phyloP scores from a whole-genome alignment of 2,797 vertebrate genomes.

The Mareca penelope region DNA sequence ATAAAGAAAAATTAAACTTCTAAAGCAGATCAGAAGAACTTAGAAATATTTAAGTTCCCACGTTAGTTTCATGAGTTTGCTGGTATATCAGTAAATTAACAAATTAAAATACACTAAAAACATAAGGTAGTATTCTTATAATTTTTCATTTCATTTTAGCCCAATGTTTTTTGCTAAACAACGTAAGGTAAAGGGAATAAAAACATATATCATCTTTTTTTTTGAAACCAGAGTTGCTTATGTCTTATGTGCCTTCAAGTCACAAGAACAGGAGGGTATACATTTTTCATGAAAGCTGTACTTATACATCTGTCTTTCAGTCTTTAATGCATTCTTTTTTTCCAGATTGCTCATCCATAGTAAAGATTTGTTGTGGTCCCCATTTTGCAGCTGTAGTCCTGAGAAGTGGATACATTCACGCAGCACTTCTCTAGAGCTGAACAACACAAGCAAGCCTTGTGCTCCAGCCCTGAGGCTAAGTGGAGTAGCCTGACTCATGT shows the following conservation, averaged over 20 bases:
- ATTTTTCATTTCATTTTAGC: neutral
- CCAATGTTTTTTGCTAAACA: neutral
- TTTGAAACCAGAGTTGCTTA: neutral
- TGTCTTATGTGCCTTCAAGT: neutral
- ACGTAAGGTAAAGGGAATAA: neutral
- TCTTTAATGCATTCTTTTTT: neutral
- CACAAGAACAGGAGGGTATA: neutral
- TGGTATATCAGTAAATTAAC: neutral
- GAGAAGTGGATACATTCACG: neutral
- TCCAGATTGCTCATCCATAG: neutral
- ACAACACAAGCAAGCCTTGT: neutral
- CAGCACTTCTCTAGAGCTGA: neutral
- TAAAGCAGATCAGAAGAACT: neutral
- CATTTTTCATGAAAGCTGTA: neutral
- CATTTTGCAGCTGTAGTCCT: neutral
- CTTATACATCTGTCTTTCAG: neutral
- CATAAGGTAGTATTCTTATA: neutral
- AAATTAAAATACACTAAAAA: neutral
- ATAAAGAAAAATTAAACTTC: neutral
- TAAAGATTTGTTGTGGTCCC: neutral
- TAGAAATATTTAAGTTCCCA: neutral
- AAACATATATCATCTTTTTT: neutral
- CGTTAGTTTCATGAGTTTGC: neutral
- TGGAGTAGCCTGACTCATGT: constrained; percentile 44
- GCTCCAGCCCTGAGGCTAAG: neutral